Evolutionary conservation across 2,113 vertebrate species (phyloP), one percentile per base, ranked within the genome.

Genomic region (Gymnarchus niloticus): DNA sequence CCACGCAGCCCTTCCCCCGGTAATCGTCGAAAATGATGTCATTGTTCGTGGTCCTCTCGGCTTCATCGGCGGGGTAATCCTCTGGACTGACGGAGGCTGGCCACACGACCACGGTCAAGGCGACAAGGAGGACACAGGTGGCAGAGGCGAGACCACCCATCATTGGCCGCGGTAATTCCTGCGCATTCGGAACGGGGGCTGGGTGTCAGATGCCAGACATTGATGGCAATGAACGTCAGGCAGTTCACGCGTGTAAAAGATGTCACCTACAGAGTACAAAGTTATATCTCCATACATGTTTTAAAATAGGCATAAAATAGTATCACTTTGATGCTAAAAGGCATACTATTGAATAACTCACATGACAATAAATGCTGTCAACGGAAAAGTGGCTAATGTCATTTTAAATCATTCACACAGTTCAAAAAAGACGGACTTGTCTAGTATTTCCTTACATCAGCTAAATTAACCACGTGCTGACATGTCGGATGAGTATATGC

Each of bases 1-100:
- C 98, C 94, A 99, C 98, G 91, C 98, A 99, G 77, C 97, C 98
- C 92, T 99, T 99, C 76, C 98, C 98, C 88, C 98, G 94, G 93
- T 99, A 99, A 93, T 99, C 98, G 90, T 99, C 98, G 90, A 99
- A 99, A 87, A 98, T 96, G 90, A 99, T 93, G 95, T 96, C 97
- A 87, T 98, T 98, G 73, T 93, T 94, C 90, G 95, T 95, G 76
- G 93, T 92, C 91, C 96, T 97, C 91, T 98, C 97, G 89, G 96
- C 95, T 91, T 99, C 98, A 88, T 98, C 97, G 4, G 95, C 95
- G 0, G 95, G 92, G 89, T 99, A 98, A 91, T 99, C 98, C 96
- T 98, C 96, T 85, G 97, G 96, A 89, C 89, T 94, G 92, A 97
- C 95, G 90, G 96, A 95, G 92, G 97, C 96, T 89, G 96, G 92